Base-by-base conservation (phyloP, 2,113 vertebrate species). In the Clarias gariepinus region DNA sequence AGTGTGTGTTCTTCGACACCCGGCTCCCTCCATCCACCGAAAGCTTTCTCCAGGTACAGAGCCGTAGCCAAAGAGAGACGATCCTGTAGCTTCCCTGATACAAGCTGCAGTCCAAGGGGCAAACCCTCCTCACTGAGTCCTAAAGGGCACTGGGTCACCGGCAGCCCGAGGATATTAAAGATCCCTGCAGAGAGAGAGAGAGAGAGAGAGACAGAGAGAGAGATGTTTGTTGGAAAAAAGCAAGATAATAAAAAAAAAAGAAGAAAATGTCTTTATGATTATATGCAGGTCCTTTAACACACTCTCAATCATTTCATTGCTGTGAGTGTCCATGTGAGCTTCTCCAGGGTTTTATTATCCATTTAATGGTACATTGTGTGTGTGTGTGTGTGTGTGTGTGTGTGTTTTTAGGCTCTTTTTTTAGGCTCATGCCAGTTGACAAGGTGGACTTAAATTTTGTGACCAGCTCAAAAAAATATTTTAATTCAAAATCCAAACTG, bases 101-200 rank as follows among this genome's bases (percentile, higher is more conserved):
- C 94, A 0, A 98, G 94, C 91, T 98, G 97, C 74, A 99, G 90
- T 0, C 97, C 97, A 86, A 98, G 84, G 0, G 97, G 97, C 25
- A 99, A 94, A 10, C 96, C 96, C 55, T 97, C 95, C 5, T 90
- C 83, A 78, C 94, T 93, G 91, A 98, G 92, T 19, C 97, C 97
- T 91, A 99, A 91, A 0, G 97, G 97, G 82, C 96, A 97, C 93
- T 98, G 97, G 0, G 97, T 99, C 84, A 96, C 96, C 0, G 97
- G 97, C 89, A 99, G 91, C 28, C 96, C 97, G 53, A 99, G 92
- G 30, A 95, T 95, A 15, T 97, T 98, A 91, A 98, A 93, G 69
- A 98, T 93, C 4, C 93, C 97, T 98, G 86, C 19, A 28, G 90
- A 63, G 73, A 77, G 57, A 64, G 25, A 77, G 13, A 36, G 73